These are phyloP conservation scores for Xiphophorus birchmanni DNA, from an alignment of 2,797 vertebrate species.

Conservation along the genomic window DNA sequence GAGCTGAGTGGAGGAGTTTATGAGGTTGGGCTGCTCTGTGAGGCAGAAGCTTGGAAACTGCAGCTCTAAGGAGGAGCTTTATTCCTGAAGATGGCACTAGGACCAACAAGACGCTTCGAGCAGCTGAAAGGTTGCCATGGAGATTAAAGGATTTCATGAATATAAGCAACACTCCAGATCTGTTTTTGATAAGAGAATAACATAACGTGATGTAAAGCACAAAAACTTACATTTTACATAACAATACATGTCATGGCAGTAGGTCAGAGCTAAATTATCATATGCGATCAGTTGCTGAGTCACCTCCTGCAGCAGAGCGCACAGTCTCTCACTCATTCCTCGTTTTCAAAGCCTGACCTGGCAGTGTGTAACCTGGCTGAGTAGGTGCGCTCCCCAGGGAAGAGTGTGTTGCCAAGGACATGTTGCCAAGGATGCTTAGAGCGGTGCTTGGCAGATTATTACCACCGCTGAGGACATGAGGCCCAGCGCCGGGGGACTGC, in stretches of 20 bases:
- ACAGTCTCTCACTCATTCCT: background rate
- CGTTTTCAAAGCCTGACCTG: background rate
- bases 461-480: background rate
- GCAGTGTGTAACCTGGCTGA: background rate
- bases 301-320: background rate
- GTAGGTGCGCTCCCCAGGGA: background rate
- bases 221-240: background rate
- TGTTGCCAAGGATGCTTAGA: constrained; percentile 5
- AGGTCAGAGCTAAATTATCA: background rate
- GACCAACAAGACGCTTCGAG: too few species aligned
- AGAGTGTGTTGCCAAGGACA: background rate
- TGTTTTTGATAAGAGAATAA: too few species aligned
- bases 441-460: constrained; percentile 3
- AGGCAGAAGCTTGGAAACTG: too few species aligned
- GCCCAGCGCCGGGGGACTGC: background rate
- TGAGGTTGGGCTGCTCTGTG: too few species aligned
- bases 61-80: too few species aligned
- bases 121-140: too few species aligned
- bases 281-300: background rate
- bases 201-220: too few species aligned
- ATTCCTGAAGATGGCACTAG: too few species aligned
- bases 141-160: too few species aligned
- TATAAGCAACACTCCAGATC: too few species aligned
- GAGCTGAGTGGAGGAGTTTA: too few species aligned
- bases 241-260: background rate